phyloP scores from a whole-genome alignment of 2,888 invertebrate genomes.

The Mellilla xanthometata region DNA sequence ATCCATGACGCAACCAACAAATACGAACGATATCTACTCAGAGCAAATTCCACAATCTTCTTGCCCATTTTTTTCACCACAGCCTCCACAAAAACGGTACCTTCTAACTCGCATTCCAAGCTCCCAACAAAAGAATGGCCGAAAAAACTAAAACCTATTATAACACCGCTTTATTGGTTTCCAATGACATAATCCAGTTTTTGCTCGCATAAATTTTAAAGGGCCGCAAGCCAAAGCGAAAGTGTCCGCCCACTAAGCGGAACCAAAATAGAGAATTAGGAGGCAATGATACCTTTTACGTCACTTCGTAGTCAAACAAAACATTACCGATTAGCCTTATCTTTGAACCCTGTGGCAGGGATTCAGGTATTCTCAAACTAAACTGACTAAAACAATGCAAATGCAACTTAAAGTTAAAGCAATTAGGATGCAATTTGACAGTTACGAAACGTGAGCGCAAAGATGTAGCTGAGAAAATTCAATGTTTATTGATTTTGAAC shows the following conservation, averaged over 20 bases:
- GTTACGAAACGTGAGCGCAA: slow-evolving; percentile 20
- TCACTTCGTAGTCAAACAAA: slow-evolving; percentile 62
- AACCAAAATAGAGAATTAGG: slow-evolving; percentile 30
- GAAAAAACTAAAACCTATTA: slow-evolving; percentile 27
- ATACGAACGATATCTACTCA: too few species aligned
- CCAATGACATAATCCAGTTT: slow-evolving; percentile 48
- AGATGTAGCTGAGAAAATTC: slow-evolving; percentile 7
- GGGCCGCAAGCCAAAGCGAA: slow-evolving; percentile 35
- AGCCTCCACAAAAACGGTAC: slow-evolving; percentile 20
- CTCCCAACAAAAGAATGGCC: slow-evolving; percentile 32
- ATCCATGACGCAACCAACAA: too few species aligned
- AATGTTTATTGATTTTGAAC: slow-evolving; percentile 21
- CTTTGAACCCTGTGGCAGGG: slow-evolving; percentile 33
- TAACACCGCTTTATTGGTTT: slow-evolving; percentile 27
- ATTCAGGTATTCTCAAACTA: slow-evolving; percentile 66
- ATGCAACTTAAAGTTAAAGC: slow-evolving; percentile 22
- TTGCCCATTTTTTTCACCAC: slow-evolving; percentile 16
- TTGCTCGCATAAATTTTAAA: slow-evolving; percentile 34
- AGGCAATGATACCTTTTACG: slow-evolving; percentile 44
- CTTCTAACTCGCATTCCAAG: slow-evolving; percentile 11
- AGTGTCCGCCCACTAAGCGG: slow-evolving; percentile 44
- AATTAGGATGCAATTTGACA: slow-evolving; percentile 30
- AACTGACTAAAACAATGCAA: slow-evolving; percentile 47
- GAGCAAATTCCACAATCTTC: not conserved
- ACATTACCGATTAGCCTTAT: slow-evolving; percentile 74